Percentiles rank a stretch among this genome's conserved stretches.
Evolutionary conservation across 2,888 invertebrate species (phyloP).

Genomic region (Parapristionchus giblindavisi): DNA sequence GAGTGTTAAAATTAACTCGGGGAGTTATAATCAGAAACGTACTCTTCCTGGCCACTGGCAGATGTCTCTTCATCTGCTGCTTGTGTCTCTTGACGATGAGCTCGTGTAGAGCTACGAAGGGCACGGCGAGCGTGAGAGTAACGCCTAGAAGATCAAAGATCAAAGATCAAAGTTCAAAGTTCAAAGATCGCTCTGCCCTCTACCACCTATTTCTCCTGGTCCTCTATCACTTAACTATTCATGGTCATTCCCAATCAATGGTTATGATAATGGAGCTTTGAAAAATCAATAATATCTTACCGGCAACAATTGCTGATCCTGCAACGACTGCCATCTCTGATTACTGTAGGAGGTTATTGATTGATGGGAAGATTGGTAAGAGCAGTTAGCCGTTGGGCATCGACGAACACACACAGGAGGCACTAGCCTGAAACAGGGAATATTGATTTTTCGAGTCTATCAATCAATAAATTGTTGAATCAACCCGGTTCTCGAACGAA

Average conservation of each 20-base stretch:
- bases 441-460: not conserved
- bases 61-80: conserved; percentile 27
- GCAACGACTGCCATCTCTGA: conserved; percentile 13
- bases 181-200: no score
- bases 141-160: no score
- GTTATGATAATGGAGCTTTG: not conserved
- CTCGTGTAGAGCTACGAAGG: conserved; percentile 37
- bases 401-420: conserved; percentile 15
- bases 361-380: conserved; percentile 1
- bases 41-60: conserved; percentile 33
- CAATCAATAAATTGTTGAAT: not conserved
- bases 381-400: conserved; percentile 37
- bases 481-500: not conserved
- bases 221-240: not conserved
- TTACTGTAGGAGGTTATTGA: conserved; percentile 21
- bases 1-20: no score
- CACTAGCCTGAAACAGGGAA: conserved; percentile 27
- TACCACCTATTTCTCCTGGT: no score
- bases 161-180: no score
- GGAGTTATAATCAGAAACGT: not conserved
- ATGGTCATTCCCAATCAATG: not conserved
- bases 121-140: conserved; percentile 27
- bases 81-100: conserved; percentile 35
- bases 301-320: conserved; percentile 21
- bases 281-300: not conserved